These are phyloP conservation scores for Xenotilapia flavipinnis DNA, from an alignment of 2,113 vertebrate genomes.

Conservation along the genomic window DNA sequence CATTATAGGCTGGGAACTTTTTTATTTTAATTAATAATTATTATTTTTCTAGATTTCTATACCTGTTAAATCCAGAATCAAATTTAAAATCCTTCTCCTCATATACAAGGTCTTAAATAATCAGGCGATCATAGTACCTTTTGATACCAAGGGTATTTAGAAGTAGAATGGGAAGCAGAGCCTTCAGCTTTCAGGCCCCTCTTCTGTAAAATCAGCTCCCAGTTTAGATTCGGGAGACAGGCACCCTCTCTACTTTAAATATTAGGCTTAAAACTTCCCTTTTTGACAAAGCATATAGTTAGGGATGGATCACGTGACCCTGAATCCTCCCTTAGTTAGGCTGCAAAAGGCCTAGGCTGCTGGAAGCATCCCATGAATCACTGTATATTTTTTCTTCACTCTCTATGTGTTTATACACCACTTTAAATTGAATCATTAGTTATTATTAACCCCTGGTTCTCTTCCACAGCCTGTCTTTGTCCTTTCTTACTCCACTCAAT, in stretches of 20 bases:
- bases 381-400: not conserved
- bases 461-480: not conserved
- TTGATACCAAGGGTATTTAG: not conserved
- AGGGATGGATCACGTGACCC: not conserved
- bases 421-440: not conserved
- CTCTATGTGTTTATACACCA: not conserved
- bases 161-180: not conserved
- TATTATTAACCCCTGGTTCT: not conserved
- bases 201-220: not conserved
- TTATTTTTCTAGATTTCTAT: not conserved
- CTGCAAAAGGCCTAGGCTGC: not conserved
- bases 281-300: not conserved
- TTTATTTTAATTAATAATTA: accelerated
- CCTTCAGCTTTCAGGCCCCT: not conserved
- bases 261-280: not conserved
- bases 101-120: not conserved
- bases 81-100: not conserved
- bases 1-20: not conserved
- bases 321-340: not conserved
- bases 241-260: not conserved
- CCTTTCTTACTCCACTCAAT: not conserved
- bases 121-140: not conserved
- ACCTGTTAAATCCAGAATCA: not conserved
- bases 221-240: not conserved
- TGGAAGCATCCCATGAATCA: not conserved